Conservation (phyloP, 2,113 vertebrate species). For the Anseranas semipalmata region DNA sequence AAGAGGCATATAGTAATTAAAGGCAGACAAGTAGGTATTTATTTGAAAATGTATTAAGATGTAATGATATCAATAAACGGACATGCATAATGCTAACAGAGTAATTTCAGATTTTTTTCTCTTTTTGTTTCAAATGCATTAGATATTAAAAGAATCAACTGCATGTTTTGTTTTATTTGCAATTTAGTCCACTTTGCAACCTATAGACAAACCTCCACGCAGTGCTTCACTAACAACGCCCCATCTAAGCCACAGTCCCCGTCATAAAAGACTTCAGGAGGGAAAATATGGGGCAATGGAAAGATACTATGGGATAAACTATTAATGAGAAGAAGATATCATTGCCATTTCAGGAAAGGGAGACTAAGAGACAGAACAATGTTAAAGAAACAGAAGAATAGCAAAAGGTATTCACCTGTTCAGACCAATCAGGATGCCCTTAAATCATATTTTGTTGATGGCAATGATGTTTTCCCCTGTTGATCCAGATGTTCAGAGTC, state of each 20-base stretch:
- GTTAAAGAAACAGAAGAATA: not conserved
- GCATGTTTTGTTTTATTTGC: not conserved
- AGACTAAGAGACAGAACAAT: not conserved
- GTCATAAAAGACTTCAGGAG: not conserved
- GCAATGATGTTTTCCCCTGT: not conserved
- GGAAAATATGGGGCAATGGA: not conserved
- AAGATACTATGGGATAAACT: not conserved
- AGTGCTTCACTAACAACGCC: not conserved
- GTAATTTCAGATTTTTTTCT: not conserved
- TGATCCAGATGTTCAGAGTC: not conserved
- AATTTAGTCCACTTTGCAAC: fast-evolving
- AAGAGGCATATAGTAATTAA: conserved; percentile 88
- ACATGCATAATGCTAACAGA: not conserved
- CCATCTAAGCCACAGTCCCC: not conserved
- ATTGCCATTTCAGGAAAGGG: not conserved
- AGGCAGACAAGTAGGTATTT: conserved; percentile 88
- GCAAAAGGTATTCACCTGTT: not conserved
- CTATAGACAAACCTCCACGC: not conserved
- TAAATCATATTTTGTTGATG: not conserved
- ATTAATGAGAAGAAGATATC: not conserved
- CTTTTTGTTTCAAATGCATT: not conserved
- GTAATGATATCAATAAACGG: not conserved
- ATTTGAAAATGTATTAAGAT: not conserved
- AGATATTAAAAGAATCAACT: not conserved
- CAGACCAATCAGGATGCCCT: not conserved